phyloP scores from a whole-genome alignment of 2,888 invertebrate species.

The Torymus aiolomorphi region DNA sequence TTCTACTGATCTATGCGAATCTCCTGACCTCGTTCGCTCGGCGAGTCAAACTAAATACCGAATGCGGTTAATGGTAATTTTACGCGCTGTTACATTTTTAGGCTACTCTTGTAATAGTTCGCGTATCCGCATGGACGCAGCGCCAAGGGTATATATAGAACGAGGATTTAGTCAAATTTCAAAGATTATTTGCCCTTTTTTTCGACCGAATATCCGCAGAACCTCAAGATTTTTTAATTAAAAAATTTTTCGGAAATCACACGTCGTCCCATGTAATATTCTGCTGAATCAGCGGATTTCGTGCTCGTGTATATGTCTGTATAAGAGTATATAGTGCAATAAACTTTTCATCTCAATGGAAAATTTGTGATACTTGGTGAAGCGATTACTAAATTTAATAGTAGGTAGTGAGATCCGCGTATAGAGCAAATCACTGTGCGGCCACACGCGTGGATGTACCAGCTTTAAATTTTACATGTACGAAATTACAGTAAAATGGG shows the following conservation, averaged over 20 bases:
- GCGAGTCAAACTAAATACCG: neutral
- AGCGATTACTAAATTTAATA: slow-evolving; percentile 17
- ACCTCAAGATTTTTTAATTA: too few relatives aligned
- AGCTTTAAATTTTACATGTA: slow-evolving; percentile 18
- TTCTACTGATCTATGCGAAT: too few relatives aligned
- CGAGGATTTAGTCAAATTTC: too few relatives aligned
- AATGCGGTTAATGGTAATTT: slow-evolving; percentile 14
- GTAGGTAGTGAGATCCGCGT: neutral
- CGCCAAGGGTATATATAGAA: too few relatives aligned
- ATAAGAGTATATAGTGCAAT: too few relatives aligned
- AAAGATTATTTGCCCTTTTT: too few relatives aligned
- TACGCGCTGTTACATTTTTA: slow-evolving; percentile 1
- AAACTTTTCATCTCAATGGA: too few relatives aligned
- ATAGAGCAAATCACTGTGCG: neutral
- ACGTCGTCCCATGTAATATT: too few relatives aligned
- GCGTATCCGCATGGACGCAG: neutral
- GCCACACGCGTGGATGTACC: neutral
- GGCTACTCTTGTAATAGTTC: neutral
- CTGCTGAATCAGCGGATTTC: too few relatives aligned
- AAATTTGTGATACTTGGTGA: neutral
- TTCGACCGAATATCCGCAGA: too few relatives aligned
- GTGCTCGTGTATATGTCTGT: too few relatives aligned
- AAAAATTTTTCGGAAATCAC: too few relatives aligned
- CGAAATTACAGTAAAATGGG: slow-evolving; percentile 1
- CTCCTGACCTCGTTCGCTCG: neutral